phyloP scores from a whole-genome alignment of 2,113 vertebrate species.

The Cairina moschata region DNA sequence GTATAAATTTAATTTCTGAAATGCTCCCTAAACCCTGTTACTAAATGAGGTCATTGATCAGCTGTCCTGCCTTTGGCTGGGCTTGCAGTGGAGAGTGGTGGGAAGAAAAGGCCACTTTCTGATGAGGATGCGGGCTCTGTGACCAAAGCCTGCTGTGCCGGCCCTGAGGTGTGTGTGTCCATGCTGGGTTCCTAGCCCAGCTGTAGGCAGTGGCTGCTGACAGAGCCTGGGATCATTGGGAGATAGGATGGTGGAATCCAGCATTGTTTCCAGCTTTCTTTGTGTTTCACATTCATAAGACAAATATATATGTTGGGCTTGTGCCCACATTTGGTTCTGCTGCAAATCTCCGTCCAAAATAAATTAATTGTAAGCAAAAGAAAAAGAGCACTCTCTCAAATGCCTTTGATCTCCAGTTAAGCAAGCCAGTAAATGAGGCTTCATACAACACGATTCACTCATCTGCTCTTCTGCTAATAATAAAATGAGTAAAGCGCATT shows the following conservation, averaged over 20 bases:
- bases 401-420: slow-evolving; percentile 9
- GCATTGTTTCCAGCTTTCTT: background rate
- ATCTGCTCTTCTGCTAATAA: slow-evolving; percentile 18
- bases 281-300: background rate
- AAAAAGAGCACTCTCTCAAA: background rate
- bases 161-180: accelerated
- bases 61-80: background rate
- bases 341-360: background rate
- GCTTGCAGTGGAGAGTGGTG: background rate
- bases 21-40: background rate
- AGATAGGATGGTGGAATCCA: background rate
- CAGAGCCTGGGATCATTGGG: accelerated
- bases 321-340: background rate
- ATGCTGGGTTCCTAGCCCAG: background rate
- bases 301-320: slow-evolving; percentile 20
- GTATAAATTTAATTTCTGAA: background rate
- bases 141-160: background rate
- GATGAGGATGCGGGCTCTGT: background rate
- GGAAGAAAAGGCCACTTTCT: background rate
- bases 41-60: background rate
- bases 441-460: background rate
- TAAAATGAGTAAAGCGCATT: slow-evolving; percentile 1
- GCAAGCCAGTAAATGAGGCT: background rate
- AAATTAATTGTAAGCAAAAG: slow-evolving; percentile 1
- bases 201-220: background rate